Evolutionary conservation across 2,888 invertebrate species (phyloP).

Genomic region (Capitulum mitella): DNA sequence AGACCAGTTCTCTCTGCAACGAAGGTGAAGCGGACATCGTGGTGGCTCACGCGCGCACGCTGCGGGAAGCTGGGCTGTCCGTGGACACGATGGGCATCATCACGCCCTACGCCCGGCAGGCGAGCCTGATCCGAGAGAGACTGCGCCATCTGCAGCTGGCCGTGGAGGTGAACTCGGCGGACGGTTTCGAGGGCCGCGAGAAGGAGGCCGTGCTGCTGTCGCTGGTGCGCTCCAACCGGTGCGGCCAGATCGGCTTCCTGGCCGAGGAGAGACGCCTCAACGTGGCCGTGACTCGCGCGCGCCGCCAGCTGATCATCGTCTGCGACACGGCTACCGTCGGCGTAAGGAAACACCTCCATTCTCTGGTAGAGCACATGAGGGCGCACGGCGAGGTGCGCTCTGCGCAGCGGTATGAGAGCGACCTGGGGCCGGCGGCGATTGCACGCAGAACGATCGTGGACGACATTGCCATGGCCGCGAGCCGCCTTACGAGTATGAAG

Average conservation of each 20-base stretch:
- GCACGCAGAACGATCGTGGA: too few species aligned
- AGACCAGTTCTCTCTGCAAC: constrained; percentile 40
- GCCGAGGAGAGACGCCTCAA: constrained; percentile 51
- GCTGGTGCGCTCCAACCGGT: constrained; percentile 51
- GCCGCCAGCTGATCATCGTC: constrained; percentile 49
- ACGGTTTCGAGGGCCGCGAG: constrained; percentile 55
- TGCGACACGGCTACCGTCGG: constrained; percentile 49
- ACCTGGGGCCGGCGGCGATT: not conserved
- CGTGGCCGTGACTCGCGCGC: constrained; percentile 53
- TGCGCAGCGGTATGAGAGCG: constrained; percentile 44
- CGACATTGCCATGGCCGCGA: too few species aligned
- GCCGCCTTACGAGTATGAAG: too few species aligned
- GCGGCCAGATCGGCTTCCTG: constrained; percentile 51
- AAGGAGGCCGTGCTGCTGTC: constrained; percentile 53
- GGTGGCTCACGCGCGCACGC: constrained; percentile 44
- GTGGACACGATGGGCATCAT: constrained; percentile 50
- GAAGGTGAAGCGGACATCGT: constrained; percentile 50
- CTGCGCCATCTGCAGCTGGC: constrained; percentile 39
- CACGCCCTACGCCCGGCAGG: constrained; percentile 51
- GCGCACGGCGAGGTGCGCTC: constrained; percentile 46
- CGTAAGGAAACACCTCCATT: constrained; percentile 45
- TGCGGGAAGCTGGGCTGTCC: constrained; percentile 46
- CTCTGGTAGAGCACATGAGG: constrained; percentile 47
- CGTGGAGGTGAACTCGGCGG: constrained; percentile 51
- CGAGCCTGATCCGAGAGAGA: constrained; percentile 46